phyloP scores from a whole-genome alignment of 2,113 vertebrate genomes.

The Atlantisia rogersi region DNA sequence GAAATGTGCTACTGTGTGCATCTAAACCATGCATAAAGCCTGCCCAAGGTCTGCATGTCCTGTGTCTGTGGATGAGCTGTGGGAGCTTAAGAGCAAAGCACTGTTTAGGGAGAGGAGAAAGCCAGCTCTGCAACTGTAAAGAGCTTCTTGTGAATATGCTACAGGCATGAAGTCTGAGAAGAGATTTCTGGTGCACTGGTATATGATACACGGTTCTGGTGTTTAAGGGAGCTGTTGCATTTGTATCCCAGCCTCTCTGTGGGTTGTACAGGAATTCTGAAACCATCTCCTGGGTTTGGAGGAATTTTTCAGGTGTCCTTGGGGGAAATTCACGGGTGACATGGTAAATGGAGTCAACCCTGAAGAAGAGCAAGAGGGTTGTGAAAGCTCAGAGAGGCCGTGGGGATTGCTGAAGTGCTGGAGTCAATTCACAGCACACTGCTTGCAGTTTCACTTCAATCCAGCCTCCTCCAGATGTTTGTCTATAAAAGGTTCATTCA shows the following conservation, averaged over 20 bases:
- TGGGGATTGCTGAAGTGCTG: background rate
- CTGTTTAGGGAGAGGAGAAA: background rate
- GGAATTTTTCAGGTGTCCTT: background rate
- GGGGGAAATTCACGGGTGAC: background rate
- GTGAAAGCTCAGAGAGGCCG: background rate
- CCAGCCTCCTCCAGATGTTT: conserved; percentile 16
- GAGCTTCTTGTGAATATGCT: background rate
- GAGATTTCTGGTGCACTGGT: background rate
- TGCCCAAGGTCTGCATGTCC: background rate
- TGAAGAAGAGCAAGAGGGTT: background rate
- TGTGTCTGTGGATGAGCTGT: fast-evolving
- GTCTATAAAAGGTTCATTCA: conserved; percentile 41
- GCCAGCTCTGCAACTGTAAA: background rate
- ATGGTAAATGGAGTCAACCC: background rate
- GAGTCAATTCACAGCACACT: background rate
- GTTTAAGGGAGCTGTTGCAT: background rate
- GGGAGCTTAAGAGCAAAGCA: background rate
- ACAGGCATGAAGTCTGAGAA: background rate
- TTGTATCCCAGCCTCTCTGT: background rate
- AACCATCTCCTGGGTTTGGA: background rate
- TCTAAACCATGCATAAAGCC: background rate
- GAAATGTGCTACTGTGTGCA: background rate
- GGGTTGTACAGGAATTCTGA: background rate
- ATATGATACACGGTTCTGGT: background rate
- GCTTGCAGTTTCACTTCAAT: background rate